Conservation (phyloP, 2,113 vertebrate genomes). For the Sinocyclocheilus anshuiensis region DNA sequence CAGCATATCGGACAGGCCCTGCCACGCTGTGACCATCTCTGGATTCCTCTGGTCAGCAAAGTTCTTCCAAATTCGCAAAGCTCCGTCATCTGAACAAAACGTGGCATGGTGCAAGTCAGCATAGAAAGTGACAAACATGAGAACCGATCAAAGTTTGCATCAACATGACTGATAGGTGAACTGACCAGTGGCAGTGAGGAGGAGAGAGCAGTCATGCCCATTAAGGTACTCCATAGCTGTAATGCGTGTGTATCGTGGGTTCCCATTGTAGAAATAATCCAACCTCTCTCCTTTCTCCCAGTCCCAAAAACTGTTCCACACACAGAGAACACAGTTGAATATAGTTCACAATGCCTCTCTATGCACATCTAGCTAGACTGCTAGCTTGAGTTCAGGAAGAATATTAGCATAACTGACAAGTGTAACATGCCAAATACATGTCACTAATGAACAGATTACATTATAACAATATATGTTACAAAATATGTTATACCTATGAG, state of each 20-base stretch:
- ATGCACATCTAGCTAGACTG: neutral
- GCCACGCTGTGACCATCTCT: slow-evolving; percentile 98
- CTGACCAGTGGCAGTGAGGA: slow-evolving; percentile 85
- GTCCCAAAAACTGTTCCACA: slow-evolving; percentile 88
- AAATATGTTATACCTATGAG: no score
- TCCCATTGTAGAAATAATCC: slow-evolving; percentile 98
- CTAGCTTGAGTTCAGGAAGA: neutral
- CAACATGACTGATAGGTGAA: slow-evolving; percentile 9
- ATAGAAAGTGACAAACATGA: neutral
- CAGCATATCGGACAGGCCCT: slow-evolving; percentile 98
- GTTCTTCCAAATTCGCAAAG: slow-evolving; percentile 97
- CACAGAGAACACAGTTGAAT: slow-evolving; percentile 20
- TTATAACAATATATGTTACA: no score
- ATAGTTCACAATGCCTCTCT: neutral
- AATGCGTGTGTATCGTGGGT: slow-evolving; percentile 94
- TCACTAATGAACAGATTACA: neutral
- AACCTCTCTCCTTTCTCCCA: slow-evolving; percentile 97
- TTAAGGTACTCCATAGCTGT: slow-evolving; percentile 98
- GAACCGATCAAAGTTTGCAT: neutral
- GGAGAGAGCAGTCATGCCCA: slow-evolving; percentile 86
- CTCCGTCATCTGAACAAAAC: slow-evolving; percentile 85
- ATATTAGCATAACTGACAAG: neutral
- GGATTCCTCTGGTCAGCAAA: slow-evolving; percentile 97
- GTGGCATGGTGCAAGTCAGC: neutral
- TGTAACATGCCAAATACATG: neutral